Evolutionary conservation across 2,113 vertebrate species (phyloP), one percentile per base, ranked within the genome.

Genomic region (Oreochromis aureus): DNA sequence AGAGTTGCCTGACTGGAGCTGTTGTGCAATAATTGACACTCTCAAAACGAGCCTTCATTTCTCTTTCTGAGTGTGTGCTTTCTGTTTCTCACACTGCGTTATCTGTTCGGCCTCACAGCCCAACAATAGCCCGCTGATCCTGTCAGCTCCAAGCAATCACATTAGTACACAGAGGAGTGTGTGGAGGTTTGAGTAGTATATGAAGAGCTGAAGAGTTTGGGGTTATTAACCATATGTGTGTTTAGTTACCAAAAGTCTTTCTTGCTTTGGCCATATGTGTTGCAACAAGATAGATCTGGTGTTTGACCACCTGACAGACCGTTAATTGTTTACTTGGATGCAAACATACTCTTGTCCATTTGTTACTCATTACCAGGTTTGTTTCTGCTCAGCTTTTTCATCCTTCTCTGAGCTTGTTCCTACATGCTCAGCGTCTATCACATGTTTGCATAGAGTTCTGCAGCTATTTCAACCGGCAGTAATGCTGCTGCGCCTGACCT

Each of bases 111-210:
- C 66, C 44, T 76, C 56, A 24, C 44, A 22, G 56, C 24, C 39
- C 66, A 84, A 93, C 90, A 93, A 90, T 85, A 79, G 87, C 86
- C 87, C 61, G 83, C 92, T 92, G 83, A 91, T 92, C 41, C 83
- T 34, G 81, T 80, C 86, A 79, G 80, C 80, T 66, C 46, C 39
- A 46, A n/a, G 90, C 85, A 85, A 88, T 90, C 82, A 80, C 89
- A 86, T 61, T 27, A 80, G 53, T 3, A 53, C 53, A 85, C 46
- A 82, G 56, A 36, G 32, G 59, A 85, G 30, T 41, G 61, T 81
- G 46, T 78, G 44, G 46, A 32, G 1, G 46, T 4, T 32, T n/a
- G 46, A 78, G 32, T 78, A 34, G 27, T 34, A 56, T 16, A 9
- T 39, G 54, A 83, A 73, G 39, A 51, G 46, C 9, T 84, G 27